Evolutionary conservation across 2,797 vertebrate species (phyloP).

Genomic region (Enteromius mattozi): DNA sequence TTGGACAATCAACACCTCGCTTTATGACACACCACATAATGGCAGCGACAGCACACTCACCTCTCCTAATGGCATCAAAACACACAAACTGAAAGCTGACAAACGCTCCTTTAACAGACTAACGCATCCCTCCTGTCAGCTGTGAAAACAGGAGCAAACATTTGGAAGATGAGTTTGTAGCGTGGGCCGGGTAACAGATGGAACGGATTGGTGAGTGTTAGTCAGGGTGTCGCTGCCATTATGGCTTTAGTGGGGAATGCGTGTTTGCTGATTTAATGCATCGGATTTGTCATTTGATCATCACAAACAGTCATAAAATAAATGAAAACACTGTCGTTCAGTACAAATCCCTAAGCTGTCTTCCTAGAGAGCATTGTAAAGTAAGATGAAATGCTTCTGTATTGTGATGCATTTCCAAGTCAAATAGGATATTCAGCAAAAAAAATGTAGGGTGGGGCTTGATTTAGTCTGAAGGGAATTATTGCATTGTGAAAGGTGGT

Average conservation of each 20-base stretch:
- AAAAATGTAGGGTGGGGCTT: neutral
- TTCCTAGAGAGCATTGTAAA: neutral
- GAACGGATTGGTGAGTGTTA: conserved; percentile 2
- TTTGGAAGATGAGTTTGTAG: conserved; percentile 37
- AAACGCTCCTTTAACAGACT: conserved; percentile 25
- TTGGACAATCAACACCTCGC: conserved; percentile 40
- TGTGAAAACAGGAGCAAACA: conserved; percentile 44
- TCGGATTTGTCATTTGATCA: conserved; percentile 8
- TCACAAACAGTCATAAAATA: neutral
- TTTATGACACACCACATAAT: conserved; percentile 35
- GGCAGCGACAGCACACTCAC: conserved; percentile 33
- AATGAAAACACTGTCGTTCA: neutral
- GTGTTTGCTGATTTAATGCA: conserved; percentile 22
- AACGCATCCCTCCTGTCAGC: conserved; percentile 30
- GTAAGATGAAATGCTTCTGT: neutral
- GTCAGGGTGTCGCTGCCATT: conserved; percentile 4
- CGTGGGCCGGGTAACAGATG: conserved; percentile 28
- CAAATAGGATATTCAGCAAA: neutral
- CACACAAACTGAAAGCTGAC: conserved; percentile 34
- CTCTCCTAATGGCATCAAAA: conserved; percentile 22
- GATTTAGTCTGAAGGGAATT: neutral
- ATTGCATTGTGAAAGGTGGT: neutral
- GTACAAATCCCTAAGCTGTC: neutral
- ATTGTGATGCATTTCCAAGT: neutral
- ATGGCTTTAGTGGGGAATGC: conserved; percentile 28